These are phyloP conservation scores for Sipha flava DNA, from an alignment of 1,140 invertebrate genomes.

Conservation along the genomic window DNA sequence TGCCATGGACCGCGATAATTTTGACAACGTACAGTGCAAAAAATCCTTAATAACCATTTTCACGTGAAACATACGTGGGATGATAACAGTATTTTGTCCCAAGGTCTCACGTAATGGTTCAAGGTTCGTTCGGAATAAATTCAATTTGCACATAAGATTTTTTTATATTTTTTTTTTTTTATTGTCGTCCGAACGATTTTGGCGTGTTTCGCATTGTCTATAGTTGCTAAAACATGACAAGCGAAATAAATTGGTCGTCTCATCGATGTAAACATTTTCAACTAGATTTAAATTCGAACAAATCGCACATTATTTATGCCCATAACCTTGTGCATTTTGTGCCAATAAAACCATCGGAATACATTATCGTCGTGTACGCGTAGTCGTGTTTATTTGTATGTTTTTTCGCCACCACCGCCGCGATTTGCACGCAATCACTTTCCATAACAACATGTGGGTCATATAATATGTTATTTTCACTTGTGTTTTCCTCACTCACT, in stretches of 20 bases:
- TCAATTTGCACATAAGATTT: background rate
- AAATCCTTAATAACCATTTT: no score
- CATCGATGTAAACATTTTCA: background rate
- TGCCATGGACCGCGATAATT: no score
- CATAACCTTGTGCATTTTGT: background rate
- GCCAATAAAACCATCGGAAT: background rate
- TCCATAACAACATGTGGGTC: no score
- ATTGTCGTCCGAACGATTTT: background rate
- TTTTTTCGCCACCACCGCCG: no score
- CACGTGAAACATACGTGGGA: background rate
- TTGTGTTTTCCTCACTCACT: no score
- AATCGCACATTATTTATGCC: background rate
- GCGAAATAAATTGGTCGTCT: background rate
- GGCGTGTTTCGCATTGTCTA: background rate
- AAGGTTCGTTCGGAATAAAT: background rate
- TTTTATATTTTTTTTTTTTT: no score
- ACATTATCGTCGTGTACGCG: no score
- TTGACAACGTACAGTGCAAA: no score
- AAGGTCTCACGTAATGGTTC: background rate
- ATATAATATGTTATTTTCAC: background rate
- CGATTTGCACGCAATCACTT: no score
- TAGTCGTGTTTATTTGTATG: no score
- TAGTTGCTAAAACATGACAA: background rate
- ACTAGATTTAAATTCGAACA: background rate
- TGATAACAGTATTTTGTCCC: background rate